Evolutionary conservation across 2,797 vertebrate genomes (phyloP), one percentile per base, ranked within the genome.

Genomic region (Urocyon cinereoargenteus): DNA sequence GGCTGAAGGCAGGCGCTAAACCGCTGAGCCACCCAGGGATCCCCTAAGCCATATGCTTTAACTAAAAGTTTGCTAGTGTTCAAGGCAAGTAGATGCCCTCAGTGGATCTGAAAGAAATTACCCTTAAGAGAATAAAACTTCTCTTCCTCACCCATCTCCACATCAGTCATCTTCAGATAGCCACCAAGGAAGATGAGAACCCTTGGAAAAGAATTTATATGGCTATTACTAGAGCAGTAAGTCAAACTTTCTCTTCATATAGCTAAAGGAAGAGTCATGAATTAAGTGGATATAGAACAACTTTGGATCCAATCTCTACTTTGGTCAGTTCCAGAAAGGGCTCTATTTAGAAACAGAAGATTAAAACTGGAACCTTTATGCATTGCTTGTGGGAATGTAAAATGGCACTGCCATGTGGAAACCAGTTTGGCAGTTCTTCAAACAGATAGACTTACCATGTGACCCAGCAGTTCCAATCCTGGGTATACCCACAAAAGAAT

Each of bases 1-100:
- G 21, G 18, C 66, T 4, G 0, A 21, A 34, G 0, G 18, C 4
- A 0, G n/a, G 34, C 7, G 21, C 8, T 11, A 19, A 68, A 68
- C n/a, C 4, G 2, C 16, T 21, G 66, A 68, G 16, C 18, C n/a
- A 34, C 18, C 8, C n/a, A 34, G n/a, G 18, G 34, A n/a, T 18
- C n/a, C 66, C 9, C 31, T 93, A 53, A 36, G 62, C 28, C 53
- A 26, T 15, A 57, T 26, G 14, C 28, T 55, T 10, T n/a, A 26
- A 55, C 75, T 16, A 5, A 81, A 57, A 68, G 1, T 36, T 26
- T 34, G 6, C 9, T 57, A 19, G 26, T 81, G 53, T 40, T 72
- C 15, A 19, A 5, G 19, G 53, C 19, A n/a, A 82, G 14, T 31
- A 82, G 64, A 19, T 79, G 21, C 22, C 40, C 12, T 79, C 21